Conservation (phyloP, 2,113 vertebrate genomes). For the Actinemys pallida region DNA sequence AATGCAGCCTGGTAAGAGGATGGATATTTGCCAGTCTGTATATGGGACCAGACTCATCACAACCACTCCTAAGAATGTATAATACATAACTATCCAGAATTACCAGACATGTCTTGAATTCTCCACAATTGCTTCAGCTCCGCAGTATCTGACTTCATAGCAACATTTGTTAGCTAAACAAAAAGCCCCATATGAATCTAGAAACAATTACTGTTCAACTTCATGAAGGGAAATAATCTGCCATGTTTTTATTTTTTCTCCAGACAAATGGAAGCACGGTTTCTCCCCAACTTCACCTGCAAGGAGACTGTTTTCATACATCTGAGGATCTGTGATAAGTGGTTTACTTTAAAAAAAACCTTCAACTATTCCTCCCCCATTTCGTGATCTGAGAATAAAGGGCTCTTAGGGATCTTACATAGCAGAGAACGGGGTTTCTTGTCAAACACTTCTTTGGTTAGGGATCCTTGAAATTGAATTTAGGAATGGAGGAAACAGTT, state of each 20-base stretch:
- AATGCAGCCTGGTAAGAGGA: background rate
- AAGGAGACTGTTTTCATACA: background rate
- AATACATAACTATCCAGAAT: background rate
- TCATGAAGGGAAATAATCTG: background rate
- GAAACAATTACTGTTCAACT: background rate
- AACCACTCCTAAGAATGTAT: background rate
- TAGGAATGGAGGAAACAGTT: background rate
- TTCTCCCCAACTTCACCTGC: background rate
- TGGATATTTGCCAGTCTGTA: background rate
- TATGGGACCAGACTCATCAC: background rate
- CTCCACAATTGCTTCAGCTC: background rate
- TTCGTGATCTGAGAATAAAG: background rate
- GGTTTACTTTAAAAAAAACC: background rate
- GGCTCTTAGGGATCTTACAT: background rate
- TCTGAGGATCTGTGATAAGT: background rate
- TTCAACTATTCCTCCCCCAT: background rate
- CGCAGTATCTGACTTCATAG: background rate
- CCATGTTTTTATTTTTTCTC: background rate
- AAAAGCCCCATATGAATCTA: background rate
- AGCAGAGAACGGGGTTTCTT: background rate
- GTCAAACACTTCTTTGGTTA: background rate
- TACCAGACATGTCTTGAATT: background rate
- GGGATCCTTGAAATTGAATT: background rate
- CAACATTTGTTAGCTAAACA: background rate
- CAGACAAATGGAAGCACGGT: background rate